phyloP scores from a whole-genome alignment of 2,888 invertebrate genomes.

The Diploptera punctata region DNA sequence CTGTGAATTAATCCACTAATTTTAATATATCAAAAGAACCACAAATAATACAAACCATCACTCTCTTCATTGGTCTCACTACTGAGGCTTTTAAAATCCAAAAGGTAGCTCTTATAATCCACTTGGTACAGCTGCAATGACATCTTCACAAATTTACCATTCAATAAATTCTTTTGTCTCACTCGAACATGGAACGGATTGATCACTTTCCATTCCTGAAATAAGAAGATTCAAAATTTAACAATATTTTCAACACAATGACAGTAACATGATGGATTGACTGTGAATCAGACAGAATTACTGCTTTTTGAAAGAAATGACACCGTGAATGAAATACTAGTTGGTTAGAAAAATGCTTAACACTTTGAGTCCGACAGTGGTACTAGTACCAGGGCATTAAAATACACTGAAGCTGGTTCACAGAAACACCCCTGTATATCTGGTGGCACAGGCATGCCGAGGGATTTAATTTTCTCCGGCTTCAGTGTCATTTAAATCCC shows the following conservation, averaged over 20 bases:
- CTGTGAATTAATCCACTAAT: no score
- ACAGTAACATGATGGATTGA: background rate
- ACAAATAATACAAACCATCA: background rate
- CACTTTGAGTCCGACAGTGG: no score
- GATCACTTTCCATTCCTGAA: conserved; percentile 95
- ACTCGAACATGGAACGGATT: conserved; percentile 93
- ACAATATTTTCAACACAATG: background rate
- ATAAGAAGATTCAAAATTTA: conserved; percentile 39
- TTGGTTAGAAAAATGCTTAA: background rate
- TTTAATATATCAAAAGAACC: no score
- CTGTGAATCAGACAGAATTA: background rate
- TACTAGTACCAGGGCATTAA: no score
- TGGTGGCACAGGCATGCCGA: no score
- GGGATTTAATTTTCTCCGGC: no score
- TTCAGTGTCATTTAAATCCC: no score
- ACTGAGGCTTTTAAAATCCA: conserved; percentile 93
- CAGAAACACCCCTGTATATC: no score
- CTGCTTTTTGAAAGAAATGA: background rate
- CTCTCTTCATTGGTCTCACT: conserved; percentile 69
- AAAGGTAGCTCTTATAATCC: conserved; percentile 95
- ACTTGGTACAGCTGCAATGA: conserved; percentile 98
- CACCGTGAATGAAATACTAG: background rate
- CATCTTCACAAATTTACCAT: conserved; percentile 93
- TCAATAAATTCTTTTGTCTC: conserved; percentile 85
- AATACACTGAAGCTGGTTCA: no score